Evolutionary conservation across 2,113 vertebrate genomes (phyloP).

Genomic region (Geococcyx californianus): DNA sequence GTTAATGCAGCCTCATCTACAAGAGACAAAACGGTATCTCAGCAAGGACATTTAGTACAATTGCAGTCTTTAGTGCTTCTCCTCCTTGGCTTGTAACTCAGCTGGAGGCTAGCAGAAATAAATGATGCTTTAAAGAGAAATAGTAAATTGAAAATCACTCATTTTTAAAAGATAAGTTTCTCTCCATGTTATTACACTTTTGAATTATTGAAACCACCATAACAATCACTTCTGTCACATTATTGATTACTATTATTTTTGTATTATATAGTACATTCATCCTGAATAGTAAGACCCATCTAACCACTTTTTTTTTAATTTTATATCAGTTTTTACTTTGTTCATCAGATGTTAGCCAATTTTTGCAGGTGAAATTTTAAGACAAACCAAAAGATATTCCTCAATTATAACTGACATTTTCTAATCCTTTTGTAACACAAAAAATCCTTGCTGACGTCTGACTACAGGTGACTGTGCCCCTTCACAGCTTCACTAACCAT

Average conservation of each 20-base stretch:
- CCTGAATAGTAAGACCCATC: not conserved
- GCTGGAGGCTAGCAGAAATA: constrained; percentile 12
- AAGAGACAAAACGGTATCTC: not conserved
- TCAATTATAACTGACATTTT: not conserved
- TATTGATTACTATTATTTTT: not conserved
- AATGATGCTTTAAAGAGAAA: not conserved
- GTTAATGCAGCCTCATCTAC: not conserved
- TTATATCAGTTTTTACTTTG: not conserved
- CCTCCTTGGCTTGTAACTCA: constrained; percentile 2
- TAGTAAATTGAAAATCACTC: not conserved
- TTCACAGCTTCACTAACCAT: not conserved
- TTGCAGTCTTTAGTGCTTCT: not conserved
- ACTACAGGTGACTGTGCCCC: not conserved
- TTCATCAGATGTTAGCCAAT: not conserved
- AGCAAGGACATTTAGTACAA: constrained; percentile 27
- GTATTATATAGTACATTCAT: not conserved
- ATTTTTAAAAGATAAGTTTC: not conserved
- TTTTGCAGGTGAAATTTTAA: not conserved
- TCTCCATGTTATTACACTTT: not conserved
- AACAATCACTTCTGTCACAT: not conserved
- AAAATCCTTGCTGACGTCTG: not conserved
- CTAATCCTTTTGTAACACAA: not conserved
- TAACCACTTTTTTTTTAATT: not conserved
- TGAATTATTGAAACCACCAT: not conserved
- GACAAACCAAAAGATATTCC: not conserved